Percentiles rank a stretch among this genome's conserved stretches.
Conservation (phyloP, 2,113 vertebrate species). For the Balaeniceps rex region DNA sequence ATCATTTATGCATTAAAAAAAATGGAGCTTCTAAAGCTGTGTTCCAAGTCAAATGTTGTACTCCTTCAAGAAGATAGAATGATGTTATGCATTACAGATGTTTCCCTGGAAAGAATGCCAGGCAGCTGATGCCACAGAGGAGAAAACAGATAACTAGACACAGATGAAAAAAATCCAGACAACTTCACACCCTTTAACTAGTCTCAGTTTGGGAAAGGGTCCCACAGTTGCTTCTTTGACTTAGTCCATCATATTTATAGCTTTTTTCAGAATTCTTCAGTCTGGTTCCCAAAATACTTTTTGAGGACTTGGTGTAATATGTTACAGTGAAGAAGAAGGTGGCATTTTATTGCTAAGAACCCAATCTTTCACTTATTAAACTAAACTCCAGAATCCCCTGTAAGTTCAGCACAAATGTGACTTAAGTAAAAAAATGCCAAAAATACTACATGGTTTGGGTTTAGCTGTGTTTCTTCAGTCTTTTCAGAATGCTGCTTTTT, state of each 20-base stretch:
- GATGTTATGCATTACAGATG: not conserved
- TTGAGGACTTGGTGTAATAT: not conserved
- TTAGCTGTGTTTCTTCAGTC: not conserved
- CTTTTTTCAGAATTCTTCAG: not conserved
- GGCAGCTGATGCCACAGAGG: not conserved
- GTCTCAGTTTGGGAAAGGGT: not conserved
- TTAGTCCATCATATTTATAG: not conserved
- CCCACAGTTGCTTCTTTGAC: not conserved
- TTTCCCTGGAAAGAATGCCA: not conserved
- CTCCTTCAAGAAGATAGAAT: not conserved
- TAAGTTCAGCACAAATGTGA: not conserved
- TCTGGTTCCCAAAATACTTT: not conserved
- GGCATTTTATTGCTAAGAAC: not conserved
- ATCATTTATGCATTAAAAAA: not conserved
- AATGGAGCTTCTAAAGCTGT: not conserved
- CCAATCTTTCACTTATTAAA: not conserved
- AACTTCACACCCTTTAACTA: not conserved
- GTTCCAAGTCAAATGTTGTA: not conserved
- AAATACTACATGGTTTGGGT: not conserved
- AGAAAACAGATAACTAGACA: not conserved
- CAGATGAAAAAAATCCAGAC: not conserved
- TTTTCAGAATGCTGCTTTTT: not conserved
- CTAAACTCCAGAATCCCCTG: not conserved
- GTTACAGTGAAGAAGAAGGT: not conserved
- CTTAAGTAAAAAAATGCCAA: not conserved